A percentile compares a stretch with the other conserved stretches of the same genome.
Evolutionary conservation across 2,888 invertebrate species (phyloP).

Genomic region (Eupeodes luniger): DNA sequence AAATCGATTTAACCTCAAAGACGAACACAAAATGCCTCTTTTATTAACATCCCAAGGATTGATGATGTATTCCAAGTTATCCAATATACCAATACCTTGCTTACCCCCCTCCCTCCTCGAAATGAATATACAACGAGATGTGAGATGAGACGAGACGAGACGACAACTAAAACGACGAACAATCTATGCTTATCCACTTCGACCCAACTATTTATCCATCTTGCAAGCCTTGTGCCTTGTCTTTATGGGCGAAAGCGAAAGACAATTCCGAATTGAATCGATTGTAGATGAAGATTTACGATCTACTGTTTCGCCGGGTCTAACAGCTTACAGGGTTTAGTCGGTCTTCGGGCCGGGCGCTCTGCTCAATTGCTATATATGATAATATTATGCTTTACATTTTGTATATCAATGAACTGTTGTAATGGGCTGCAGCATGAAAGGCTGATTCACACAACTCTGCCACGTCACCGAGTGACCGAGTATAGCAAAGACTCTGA

Average conservation of each 20-base stretch:
- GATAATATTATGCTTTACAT: background rate
- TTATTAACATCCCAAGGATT: constrained; percentile 32
- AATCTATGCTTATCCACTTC: constrained; percentile 65
- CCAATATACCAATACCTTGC: background rate
- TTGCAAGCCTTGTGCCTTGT: constrained; percentile 55
- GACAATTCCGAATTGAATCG: constrained; percentile 70
- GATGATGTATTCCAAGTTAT: constrained; percentile 33
- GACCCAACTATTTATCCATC: constrained; percentile 62
- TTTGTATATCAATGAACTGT: background rate
- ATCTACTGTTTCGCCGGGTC: constrained; percentile 27
- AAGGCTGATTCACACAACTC: constrained; percentile 59
- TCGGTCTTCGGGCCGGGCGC: no score
- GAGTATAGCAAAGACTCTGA: constrained; percentile 25
- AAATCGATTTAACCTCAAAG: constrained; percentile 30
- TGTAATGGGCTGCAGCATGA: constrained; percentile 25
- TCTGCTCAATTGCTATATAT: background rate
- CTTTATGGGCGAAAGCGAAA: constrained; percentile 22
- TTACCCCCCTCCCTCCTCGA: background rate
- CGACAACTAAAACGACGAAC: constrained; percentile 1
- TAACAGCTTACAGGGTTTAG: constrained; percentile 24
- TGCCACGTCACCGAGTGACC: constrained; percentile 64
- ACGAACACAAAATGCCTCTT: constrained; percentile 19
- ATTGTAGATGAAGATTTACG: constrained; percentile 68
- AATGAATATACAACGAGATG: constrained; percentile 29
- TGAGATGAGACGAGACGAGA: no score